Evolutionary conservation across 53 echinoderm and acorn worm genomes (phyloP).

Genomic region (Echinarachnius parma): DNA sequence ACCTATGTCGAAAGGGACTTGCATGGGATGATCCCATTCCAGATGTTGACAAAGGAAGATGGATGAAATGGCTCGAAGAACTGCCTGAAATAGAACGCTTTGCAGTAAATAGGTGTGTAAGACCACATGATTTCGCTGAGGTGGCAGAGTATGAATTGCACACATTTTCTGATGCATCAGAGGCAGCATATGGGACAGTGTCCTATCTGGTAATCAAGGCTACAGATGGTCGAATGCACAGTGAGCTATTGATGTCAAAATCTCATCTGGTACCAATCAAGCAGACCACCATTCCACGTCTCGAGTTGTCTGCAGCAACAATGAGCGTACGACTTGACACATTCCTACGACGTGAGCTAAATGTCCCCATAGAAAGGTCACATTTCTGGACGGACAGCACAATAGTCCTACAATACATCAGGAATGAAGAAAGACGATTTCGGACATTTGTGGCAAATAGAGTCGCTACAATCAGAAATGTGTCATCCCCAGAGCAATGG

Average conservation of each 20-base stretch:
- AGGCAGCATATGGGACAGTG: constrained; percentile 51
- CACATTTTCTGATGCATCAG: constrained; percentile 65
- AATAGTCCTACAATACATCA: constrained; percentile 46
- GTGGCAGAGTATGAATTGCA: constrained; percentile 43
- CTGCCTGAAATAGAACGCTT: constrained; percentile 53
- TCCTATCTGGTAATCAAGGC: constrained; percentile 38
- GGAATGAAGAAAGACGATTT: constrained; percentile 41
- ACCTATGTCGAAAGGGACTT: constrained; percentile 15
- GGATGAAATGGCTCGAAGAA: constrained; percentile 41
- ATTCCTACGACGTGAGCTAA: constrained; percentile 35
- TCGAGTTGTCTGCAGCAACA: constrained; percentile 51
- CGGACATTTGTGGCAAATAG: constrained; percentile 65
- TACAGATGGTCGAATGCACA: constrained; percentile 26
- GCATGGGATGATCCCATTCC: constrained; percentile 41
- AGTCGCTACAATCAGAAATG: constrained; percentile 36
- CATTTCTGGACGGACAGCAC: constrained; percentile 53
- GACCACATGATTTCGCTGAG: constrained; percentile 24
- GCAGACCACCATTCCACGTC: constrained; percentile 43
- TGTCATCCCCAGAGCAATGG: constrained; percentile 48
- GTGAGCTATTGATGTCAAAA: constrained; percentile 24
- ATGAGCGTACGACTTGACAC: constrained; percentile 42
- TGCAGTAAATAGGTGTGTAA: constrained; percentile 56
- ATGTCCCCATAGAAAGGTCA: constrained; percentile 34
- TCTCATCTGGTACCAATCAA: constrained; percentile 27
- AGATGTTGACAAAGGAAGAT: too few relatives aligned